phyloP scores from a whole-genome alignment of 2,113 vertebrate species.

The Vidua chalybeata region DNA sequence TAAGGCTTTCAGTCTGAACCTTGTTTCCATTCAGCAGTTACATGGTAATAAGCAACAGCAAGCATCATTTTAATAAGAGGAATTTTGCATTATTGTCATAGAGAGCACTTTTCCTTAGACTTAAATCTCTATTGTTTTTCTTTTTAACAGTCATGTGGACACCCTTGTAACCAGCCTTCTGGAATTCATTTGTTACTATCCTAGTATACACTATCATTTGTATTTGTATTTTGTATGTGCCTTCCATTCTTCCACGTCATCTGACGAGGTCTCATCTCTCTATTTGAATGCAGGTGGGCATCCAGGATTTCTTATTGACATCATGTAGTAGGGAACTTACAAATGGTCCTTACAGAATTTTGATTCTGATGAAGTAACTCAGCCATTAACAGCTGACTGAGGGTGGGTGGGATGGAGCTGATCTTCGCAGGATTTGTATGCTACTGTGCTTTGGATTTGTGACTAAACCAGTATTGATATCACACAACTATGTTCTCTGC shows the following conservation, averaged over 20 bases:
- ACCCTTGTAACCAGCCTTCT: neutral
- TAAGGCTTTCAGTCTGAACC: neutral
- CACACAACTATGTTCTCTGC: neutral
- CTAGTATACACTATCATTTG: neutral
- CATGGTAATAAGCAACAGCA: neutral
- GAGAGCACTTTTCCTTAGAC: neutral
- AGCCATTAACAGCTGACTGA: neutral
- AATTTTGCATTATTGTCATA: neutral
- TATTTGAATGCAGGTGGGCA: neutral
- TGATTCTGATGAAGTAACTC: neutral
- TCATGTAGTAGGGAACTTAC: neutral
- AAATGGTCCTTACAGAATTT: neutral
- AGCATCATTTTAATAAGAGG: neutral
- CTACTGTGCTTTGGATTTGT: neutral
- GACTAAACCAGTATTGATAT: neutral
- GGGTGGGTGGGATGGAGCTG: neutral
- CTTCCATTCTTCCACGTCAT: neutral
- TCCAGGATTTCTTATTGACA: neutral
- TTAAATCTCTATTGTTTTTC: neutral
- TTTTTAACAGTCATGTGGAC: neutral
- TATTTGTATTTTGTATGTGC: neutral
- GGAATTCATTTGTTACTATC: neutral
- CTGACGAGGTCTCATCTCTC: neutral
- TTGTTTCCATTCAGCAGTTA: neutral
- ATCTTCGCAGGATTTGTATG: neutral